Evolutionary conservation across 2,888 invertebrate species (phyloP), one percentile per base, ranked within the genome.

Genomic region (Tinea pellionella): DNA sequence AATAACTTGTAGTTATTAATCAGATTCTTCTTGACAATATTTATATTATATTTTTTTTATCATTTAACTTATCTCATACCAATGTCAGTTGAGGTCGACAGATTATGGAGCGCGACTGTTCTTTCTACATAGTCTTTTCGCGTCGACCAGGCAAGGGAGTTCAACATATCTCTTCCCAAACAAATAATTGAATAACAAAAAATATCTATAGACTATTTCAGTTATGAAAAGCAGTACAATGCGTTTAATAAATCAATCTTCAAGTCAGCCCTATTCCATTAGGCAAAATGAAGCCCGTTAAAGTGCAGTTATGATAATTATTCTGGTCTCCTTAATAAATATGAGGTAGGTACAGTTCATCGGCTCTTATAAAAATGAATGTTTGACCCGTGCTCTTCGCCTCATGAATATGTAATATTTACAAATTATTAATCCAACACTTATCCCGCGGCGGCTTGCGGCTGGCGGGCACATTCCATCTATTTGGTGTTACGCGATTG

Each of bases 381-480:
- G 76, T 76, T 80, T 84, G 84, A 81, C 83, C 81, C 81, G 77
- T 78, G 79, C 77, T 77, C 76, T 70, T 67, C 67, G 63, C 61
- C 80, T 86, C 84, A 85, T 86, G 85, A 85, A 86, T 85, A 86
- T 85, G 78, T 83, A 85, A 84, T 85, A 84, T 85, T 84, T 80
- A 85, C 83, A 85, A 83, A 82, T 85, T 86, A 84, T 85, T 82
- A 83, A 83, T 84, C 82, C 84, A 79, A 80, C 80, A 80, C 78
- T 79, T 79, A 79, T 79, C 76, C 76, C 68, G 69, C 67, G 65
- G 67, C 65, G 13, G 55, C 53, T n/a, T 42, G 18, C 13, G 12
- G 43, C 30, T 30, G 30, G 37, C n/a, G 24, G 24, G 12, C 32
- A 15, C 57, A 57, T 57, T 57, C 57, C 57, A 11, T 7, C 32